phyloP scores from a whole-genome alignment of 2,888 invertebrate genomes.

The Phrixothrix hirtus region DNA sequence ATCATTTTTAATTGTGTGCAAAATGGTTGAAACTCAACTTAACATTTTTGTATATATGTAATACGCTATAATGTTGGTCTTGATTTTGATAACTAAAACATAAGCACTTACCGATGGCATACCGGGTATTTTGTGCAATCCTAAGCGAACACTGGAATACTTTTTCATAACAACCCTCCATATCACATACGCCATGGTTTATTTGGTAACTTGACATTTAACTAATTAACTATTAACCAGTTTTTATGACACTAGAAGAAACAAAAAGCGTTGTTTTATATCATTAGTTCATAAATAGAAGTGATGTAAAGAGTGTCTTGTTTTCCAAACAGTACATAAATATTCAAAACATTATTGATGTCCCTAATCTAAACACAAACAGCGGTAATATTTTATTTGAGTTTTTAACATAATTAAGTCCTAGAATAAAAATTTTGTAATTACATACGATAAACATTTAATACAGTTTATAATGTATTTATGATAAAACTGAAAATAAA shows the following conservation, averaged over 20 bases:
- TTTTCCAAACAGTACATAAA: slow-evolving; percentile 7
- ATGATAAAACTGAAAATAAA: no score
- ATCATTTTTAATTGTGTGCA: no score
- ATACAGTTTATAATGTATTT: no score
- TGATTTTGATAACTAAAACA: no score
- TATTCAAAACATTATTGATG: not conserved
- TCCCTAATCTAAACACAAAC: not conserved
- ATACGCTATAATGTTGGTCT: no score
- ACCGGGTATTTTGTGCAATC: slow-evolving; percentile 50
- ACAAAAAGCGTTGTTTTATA: not conserved
- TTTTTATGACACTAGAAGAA: not conserved
- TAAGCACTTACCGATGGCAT: slow-evolving; percentile 28
- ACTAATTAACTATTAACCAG: slow-evolving; percentile 1
- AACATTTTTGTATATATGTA: no score
- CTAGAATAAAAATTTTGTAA: no score
- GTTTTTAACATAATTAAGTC: not conserved
- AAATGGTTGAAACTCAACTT: no score
- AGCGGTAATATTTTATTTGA: not conserved
- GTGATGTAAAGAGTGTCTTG: not conserved
- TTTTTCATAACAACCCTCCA: slow-evolving; percentile 66
- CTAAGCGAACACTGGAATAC: slow-evolving; percentile 62
- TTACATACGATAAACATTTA: no score
- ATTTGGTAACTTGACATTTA: not conserved
- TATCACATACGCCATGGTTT: slow-evolving; percentile 62
- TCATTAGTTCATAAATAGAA: slow-evolving; percentile 5